Evolutionary conservation across 2,888 invertebrate genomes (phyloP).

Genomic region (Hyposoter dolosus): DNA sequence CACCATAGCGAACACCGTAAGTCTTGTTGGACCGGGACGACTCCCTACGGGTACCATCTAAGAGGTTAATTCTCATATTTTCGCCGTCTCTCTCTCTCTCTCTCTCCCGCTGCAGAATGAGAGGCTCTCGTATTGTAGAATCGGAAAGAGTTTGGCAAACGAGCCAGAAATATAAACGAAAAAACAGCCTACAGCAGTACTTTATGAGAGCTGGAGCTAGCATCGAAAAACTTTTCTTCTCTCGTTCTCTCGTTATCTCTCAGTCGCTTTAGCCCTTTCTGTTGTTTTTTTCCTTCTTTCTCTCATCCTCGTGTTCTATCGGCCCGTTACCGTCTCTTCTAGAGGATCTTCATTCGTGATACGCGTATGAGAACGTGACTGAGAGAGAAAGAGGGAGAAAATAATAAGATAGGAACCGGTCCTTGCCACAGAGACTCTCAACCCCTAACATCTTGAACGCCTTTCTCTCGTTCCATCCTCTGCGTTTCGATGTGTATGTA

Average conservation of each 20-base stretch:
- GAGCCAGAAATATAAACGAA: conserved; percentile 56
- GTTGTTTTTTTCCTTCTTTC: conserved; percentile 11
- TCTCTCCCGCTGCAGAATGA: conserved; percentile 19
- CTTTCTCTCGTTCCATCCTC: conserved; percentile 37
- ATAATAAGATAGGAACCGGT: conserved; percentile 62
- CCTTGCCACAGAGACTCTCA: conserved; percentile 64
- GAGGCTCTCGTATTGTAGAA: conserved; percentile 35
- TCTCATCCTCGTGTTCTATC: conserved; percentile 29
- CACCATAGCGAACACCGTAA: conserved; percentile 39
- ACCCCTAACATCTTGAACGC: conserved; percentile 43
- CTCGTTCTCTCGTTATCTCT: conserved; percentile 20
- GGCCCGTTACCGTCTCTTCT: conserved; percentile 60
- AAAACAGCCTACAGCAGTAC: conserved; percentile 49
- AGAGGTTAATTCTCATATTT: conserved; percentile 56
- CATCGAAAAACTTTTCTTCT: conserved; percentile 24
- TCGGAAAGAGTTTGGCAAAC: conserved; percentile 51
- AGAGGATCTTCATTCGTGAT: conserved; percentile 51
- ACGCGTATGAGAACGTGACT: conserved; percentile 41
- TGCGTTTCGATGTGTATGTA: not conserved
- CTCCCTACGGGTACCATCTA: conserved; percentile 57
- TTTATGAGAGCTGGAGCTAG: conserved; percentile 50
- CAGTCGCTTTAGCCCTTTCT: conserved; percentile 12
- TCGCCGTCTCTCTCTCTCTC: conserved; percentile 20
- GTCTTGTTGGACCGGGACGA: conserved; percentile 58
- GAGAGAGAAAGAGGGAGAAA: conserved; percentile 22